Conservation (phyloP, 2,888 invertebrate genomes). For the Chrysodeixis includens region DNA sequence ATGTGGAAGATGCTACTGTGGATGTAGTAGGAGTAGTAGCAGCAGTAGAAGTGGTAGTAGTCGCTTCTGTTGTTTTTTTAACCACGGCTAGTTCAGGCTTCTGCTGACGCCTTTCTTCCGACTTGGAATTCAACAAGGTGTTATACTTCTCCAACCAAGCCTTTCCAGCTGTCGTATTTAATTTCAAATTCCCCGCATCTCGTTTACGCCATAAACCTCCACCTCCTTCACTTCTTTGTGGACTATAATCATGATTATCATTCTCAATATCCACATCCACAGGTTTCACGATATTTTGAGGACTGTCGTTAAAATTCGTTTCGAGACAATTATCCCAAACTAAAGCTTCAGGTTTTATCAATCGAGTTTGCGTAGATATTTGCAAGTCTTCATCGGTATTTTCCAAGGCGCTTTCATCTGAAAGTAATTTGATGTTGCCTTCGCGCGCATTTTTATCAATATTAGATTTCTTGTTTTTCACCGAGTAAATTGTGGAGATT, state of each 20-base stretch:
- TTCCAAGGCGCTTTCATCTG: constrained; percentile 56
- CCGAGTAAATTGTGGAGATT: constrained; percentile 78
- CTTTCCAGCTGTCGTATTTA: constrained; percentile 69
- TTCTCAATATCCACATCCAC: constrained; percentile 71
- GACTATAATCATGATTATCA: constrained; percentile 62
- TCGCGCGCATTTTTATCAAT: constrained; percentile 65
- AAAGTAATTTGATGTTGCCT: constrained; percentile 69
- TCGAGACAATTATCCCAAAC: constrained; percentile 82
- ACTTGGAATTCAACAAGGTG: constrained; percentile 70
- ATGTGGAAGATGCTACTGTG: constrained; percentile 27
- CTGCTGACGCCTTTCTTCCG: constrained; percentile 70
- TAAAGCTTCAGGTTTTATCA: constrained; percentile 68
- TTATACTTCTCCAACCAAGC: constrained; percentile 79
- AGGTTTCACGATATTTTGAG: constrained; percentile 59
- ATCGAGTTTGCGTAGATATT: constrained; percentile 38
- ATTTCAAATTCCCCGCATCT: constrained; percentile 68
- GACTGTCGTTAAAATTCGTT: constrained; percentile 68
- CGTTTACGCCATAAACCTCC: constrained; percentile 75
- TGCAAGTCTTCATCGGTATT: constrained; percentile 47
- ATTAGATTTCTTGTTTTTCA: constrained; percentile 70
- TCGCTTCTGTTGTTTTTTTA: constrained; percentile 62
- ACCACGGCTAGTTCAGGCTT: constrained; percentile 66
- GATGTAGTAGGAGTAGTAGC: too few relatives aligned
- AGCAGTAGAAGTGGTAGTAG: constrained; percentile 22
- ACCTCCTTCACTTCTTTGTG: constrained; percentile 58